Evolutionary conservation across 1,140 invertebrate genomes (phyloP).

Genomic region (Calephelis virginiensis): DNA sequence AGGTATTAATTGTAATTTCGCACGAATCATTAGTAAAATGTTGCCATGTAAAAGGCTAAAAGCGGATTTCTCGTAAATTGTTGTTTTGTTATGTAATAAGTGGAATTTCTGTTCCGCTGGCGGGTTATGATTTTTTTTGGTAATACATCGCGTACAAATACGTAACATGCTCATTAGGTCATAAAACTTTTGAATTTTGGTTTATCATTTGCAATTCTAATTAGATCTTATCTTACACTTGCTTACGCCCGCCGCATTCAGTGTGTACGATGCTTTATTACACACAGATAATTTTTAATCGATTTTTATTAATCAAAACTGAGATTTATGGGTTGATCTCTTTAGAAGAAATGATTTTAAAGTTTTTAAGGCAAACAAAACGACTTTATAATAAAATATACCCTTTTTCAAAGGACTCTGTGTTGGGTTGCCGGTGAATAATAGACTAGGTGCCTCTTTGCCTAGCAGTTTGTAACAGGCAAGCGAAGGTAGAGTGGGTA

Average conservation of each 20-base stretch:
- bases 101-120: conserved; percentile 23
- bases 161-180: conserved; percentile 25
- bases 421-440: no score
- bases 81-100: conserved; percentile 24
- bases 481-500: no score
- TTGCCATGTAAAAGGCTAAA: neutral
- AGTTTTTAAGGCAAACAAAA: no score
- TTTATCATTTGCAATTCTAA: conserved; percentile 18
- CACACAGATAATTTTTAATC: no score
- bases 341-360: no score
- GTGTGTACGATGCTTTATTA: no score
- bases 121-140: conserved; percentile 30
- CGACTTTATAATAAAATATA: no score
- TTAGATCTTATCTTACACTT: neutral
- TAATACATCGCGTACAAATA: conserved; percentile 23
- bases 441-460: no score
- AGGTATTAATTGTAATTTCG: conserved; percentile 3
- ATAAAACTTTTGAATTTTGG: conserved; percentile 19
- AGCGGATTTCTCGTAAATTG: conserved; percentile 2
- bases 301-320: no score
- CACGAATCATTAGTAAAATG: neutral
- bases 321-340: no score
- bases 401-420: no score
- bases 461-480: no score
- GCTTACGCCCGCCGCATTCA: neutral